Percentiles rank a stretch among this genome's conserved stretches.
Conservation (phyloP, 2,113 vertebrate species). For the Chascanopsetta lugubris region DNA sequence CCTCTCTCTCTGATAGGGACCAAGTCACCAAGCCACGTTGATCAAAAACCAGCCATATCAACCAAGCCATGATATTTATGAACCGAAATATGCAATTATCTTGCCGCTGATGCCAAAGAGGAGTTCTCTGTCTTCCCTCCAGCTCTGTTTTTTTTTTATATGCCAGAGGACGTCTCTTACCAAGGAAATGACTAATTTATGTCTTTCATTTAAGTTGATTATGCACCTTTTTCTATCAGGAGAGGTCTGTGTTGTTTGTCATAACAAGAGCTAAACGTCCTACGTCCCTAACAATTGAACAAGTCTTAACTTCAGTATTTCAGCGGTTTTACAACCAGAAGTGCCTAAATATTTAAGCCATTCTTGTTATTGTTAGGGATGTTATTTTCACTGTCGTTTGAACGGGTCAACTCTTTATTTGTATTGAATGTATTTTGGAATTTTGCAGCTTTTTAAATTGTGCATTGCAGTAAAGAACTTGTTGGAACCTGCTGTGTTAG, state of each 20-base stretch:
- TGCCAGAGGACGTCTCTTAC: constrained; percentile 14
- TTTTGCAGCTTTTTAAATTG: constrained; percentile 17
- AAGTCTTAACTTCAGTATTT: constrained; percentile 1
- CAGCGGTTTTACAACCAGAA: not conserved
- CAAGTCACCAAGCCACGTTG: not conserved
- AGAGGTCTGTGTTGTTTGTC: not conserved
- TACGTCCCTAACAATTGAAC: constrained; percentile 4
- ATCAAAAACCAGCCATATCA: constrained; percentile 4
- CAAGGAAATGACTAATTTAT: constrained; percentile 28
- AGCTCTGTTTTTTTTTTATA: constrained; percentile 13
- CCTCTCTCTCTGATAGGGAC: constrained; percentile 9
- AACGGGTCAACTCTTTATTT: constrained; percentile 6
- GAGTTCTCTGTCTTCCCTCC: constrained; percentile 1
- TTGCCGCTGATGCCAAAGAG: constrained; percentile 34
- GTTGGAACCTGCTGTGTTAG: too few species aligned
- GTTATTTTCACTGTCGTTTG: constrained; percentile 1
- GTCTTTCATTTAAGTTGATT: constrained; percentile 10
- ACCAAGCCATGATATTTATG: constrained; percentile 13
- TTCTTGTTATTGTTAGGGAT: not conserved
- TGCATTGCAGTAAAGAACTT: constrained; percentile 14
- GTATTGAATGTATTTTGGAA: not conserved
- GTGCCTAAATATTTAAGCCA: not conserved
- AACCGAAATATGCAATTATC: not conserved
- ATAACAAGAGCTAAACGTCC: not conserved
- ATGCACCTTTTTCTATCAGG: constrained; percentile 31